Percentiles rank a stretch among this genome's conserved stretches.
phyloP scores from a whole-genome alignment of 2,888 invertebrate genomes.

The Tetramorium bicarinatum region DNA sequence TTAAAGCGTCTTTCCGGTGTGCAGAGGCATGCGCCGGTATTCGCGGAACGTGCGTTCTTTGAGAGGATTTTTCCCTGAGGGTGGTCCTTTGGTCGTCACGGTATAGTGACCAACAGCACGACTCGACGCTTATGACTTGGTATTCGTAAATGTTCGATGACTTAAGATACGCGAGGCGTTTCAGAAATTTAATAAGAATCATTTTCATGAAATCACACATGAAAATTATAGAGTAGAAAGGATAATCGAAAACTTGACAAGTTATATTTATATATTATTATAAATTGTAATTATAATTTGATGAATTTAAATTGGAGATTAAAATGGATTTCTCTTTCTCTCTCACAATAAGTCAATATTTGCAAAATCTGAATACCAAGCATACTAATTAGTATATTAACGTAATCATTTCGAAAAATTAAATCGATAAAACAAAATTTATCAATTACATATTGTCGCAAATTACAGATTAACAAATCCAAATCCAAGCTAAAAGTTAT shows the following conservation, averaged over 20 bases:
- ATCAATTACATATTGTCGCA: neutral
- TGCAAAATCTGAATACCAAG: neutral
- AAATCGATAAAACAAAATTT: neutral
- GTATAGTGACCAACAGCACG: neutral
- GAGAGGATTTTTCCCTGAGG: conserved; percentile 13
- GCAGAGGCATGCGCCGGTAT: conserved; percentile 45
- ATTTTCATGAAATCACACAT: neutral
- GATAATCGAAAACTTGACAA: neutral
- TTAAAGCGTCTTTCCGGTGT: conserved; percentile 66
- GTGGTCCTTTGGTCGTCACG: conserved; percentile 1
- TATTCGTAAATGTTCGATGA: conserved; percentile 9
- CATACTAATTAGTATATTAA: neutral
- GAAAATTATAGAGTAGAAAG: neutral
- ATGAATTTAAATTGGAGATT: neutral
- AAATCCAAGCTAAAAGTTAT: neutral
- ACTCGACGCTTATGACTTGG: neutral
- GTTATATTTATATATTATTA: neutral
- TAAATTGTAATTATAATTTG: neutral
- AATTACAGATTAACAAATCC: neutral
- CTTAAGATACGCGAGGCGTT: neutral
- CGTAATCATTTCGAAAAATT: neutral
- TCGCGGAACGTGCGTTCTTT: conserved; percentile 42
- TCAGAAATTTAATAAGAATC: neutral
- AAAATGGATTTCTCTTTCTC: neutral
- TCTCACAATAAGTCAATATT: neutral